Evolutionary conservation across 2,888 invertebrate species (phyloP), one percentile per base, ranked within the genome.

Genomic region (Autographa gamma): DNA sequence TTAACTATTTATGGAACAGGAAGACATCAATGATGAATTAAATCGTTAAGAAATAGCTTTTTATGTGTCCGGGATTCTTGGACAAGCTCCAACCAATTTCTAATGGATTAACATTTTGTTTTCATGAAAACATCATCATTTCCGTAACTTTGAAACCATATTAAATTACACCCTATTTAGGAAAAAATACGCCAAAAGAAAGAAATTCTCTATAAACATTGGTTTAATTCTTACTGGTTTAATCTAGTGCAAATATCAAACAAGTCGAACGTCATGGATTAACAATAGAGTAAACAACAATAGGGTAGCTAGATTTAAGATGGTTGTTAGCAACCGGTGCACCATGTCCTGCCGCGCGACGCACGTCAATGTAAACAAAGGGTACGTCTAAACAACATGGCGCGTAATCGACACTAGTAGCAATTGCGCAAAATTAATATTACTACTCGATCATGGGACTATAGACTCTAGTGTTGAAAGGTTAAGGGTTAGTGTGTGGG

Each of bases 111-210:
- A 85, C 82, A 64, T 83, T 84, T 81, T 82, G 85, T 85, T 86
- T 83, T 81, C 70, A 80, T 85, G 85, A 84, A 88, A 86, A 88
- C 85, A 86, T 86, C 88, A 89, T 86, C 85, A 87, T 87, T 87
- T 85, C 79, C 77, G 68, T 71, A 73, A 69, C 79, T 74, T 75
- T 78, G 80, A 80, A 77, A 73, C 78, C 54, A 56, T 56, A 56
- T 25, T 25, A 56, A 56, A 56, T 25, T 56, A 56, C 54, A 8
- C 7, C n/a, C n/a, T 48, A 48, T n/a, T 48, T 48, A 48, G n/a
- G 48, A n/a, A 48, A 48, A 48, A 48, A 48, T 48, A 48, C 6
- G 48, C n/a, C 6, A 1, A 59, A 54, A 16, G 59, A 59, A 16
- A 31, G 32, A 3, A 16, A 34, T 52, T 60, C 32, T 34, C 32